Conservation (phyloP, 2,888 invertebrate genomes). For the Stenoptilia bipunctidactyla region DNA sequence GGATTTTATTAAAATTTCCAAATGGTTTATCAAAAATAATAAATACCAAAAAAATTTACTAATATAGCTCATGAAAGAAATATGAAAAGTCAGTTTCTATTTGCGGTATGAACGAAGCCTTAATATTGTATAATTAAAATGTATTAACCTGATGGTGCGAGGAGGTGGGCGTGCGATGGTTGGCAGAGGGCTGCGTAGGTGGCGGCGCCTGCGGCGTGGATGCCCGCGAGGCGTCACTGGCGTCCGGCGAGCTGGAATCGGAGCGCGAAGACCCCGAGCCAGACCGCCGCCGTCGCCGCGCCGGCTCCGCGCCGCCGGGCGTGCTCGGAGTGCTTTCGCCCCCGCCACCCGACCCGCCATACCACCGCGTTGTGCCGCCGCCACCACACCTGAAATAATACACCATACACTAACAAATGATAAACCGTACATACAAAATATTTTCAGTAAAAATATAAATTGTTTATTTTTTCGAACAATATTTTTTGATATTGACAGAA, state of each 20-base stretch:
- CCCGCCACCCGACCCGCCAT: slow-evolving; percentile 38
- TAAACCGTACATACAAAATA: too few relatives aligned
- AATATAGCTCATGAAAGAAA: too few relatives aligned
- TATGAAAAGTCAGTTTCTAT: too few relatives aligned
- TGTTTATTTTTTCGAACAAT: too few relatives aligned
- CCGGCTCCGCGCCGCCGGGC: slow-evolving; percentile 54
- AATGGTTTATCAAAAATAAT: too few relatives aligned
- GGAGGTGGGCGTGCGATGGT: slow-evolving; percentile 28
- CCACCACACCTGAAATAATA: background rate
- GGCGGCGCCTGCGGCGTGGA: slow-evolving; percentile 56
- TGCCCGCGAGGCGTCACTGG: slow-evolving; percentile 70
- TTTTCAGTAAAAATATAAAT: too few relatives aligned
- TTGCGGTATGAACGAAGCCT: too few relatives aligned
- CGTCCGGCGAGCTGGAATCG: slow-evolving; percentile 71
- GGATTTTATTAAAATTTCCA: too few relatives aligned
- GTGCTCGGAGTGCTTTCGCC: slow-evolving; percentile 53
- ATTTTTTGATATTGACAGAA: too few relatives aligned
- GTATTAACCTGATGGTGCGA: slow-evolving; percentile 35
- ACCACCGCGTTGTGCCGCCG: slow-evolving; percentile 34
- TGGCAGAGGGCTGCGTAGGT: slow-evolving; percentile 26
- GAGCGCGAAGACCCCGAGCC: slow-evolving; percentile 65
- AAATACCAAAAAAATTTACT: too few relatives aligned
- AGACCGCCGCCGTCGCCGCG: slow-evolving; percentile 63
- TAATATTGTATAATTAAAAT: too few relatives aligned
- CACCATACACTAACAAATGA: too few relatives aligned